phyloP scores from a whole-genome alignment of 2,888 invertebrate genomes.

The Heliconius sara region DNA sequence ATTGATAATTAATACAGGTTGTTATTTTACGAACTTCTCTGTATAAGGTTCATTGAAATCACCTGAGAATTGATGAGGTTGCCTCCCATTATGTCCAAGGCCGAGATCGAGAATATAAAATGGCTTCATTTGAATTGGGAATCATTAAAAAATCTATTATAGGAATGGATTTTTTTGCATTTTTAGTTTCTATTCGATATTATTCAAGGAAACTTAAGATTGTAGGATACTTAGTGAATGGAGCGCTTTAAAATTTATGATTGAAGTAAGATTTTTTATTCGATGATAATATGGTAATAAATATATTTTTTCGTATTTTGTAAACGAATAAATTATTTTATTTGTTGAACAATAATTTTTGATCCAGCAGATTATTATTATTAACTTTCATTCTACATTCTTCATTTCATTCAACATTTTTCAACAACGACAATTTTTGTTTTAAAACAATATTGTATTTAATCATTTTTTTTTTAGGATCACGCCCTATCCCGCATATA shows the following conservation, averaged over 20 bases:
- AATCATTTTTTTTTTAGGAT: no score
- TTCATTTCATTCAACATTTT: no score
- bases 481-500: no score
- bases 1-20: conserved; percentile 75
- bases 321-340: not conserved
- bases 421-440: no score
- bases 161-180: conserved; percentile 26
- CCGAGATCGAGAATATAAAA: conserved; percentile 47
- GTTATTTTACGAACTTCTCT: conserved; percentile 71
- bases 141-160: conserved; percentile 48
- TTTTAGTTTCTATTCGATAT: conserved; percentile 32
- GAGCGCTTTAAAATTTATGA: not conserved
- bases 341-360: no score
- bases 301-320: not conserved
- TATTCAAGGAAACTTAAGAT: conserved; percentile 33
- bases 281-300: no score
- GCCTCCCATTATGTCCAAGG: conserved; percentile 45
- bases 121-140: conserved; percentile 46
- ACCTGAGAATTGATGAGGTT: conserved; percentile 68
- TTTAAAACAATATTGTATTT: no score
- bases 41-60: conserved; percentile 74
- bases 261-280: not conserved
- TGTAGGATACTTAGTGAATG: conserved; percentile 1
- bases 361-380: no score
- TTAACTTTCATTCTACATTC: no score